Evolutionary conservation across 2,797 vertebrate genomes (phyloP), one percentile per base, ranked within the genome.

Genomic region (Acanthurus tractus): DNA sequence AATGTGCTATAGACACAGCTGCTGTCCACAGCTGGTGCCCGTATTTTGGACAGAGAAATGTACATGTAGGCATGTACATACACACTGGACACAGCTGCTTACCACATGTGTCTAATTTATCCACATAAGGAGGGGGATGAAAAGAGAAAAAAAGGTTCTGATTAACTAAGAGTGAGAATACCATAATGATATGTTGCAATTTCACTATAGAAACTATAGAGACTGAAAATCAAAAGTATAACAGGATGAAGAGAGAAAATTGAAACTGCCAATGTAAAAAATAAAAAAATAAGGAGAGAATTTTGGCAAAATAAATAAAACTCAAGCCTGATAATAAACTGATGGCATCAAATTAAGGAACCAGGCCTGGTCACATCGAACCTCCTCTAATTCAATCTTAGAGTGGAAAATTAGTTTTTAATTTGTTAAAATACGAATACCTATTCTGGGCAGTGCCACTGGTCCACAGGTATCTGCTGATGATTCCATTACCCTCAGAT

Each of bases 21-120:
- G 90, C 54, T 69, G 83, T 76, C 63, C 86, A 87, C 89, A 92
- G 83, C 90, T 93, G 88, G 86, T 76, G 36, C 67, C 69, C 79
- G 75, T 52, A 75, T 65, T 76, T 70, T 90, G 83, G 87, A 86
- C 65, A 68, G 48, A 78, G 67, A 83, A 50, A 69, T 29, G 54
- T 48, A 80, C 57, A 63, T 71, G 65, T 44, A 69, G 71, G 38
- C 70, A 63, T 68, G 54, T 48, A 61, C 42, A 52, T 52, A 59
- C 73, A 73, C 74, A 64, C 25, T 14, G 63, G 85, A 82, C 86
- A 82, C 88, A 79, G 79, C 75, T 87, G 87, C 42, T 71, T 70
- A 56, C 44, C 79, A 84, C 84, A 79, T 81, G 83, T 42, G 74
- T 14, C 70, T 52, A 34, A 44, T 72, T 84, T 29, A 66, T 74